phyloP scores from a whole-genome alignment of 2,888 invertebrate species.

The Sphaerophoria rueppellii region DNA sequence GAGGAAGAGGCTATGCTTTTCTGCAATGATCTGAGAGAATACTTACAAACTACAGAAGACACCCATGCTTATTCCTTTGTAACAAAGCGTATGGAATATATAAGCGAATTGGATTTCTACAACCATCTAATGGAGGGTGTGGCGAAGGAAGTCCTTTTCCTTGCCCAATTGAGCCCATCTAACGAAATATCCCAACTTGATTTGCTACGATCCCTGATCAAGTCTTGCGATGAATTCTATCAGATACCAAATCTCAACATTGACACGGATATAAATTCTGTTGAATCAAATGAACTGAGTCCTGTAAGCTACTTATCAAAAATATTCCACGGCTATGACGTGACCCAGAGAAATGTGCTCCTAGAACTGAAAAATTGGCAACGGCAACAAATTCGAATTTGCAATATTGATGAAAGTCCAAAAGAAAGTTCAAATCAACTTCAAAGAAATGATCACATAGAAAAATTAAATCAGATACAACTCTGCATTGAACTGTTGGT shows the following conservation, averaged over 20 bases:
- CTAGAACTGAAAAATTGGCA: conserved; percentile 13
- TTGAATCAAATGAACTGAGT: neutral
- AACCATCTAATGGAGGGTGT: conserved; percentile 9
- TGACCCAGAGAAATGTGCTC: neutral
- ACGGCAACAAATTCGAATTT: neutral
- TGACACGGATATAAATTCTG: neutral
- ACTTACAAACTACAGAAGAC: neutral
- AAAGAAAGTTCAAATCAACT: neutral
- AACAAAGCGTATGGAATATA: neutral
- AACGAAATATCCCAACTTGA: conserved; percentile 3
- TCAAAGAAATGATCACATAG: neutral
- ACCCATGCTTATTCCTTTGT: neutral
- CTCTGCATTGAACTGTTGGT: conserved; percentile 9
- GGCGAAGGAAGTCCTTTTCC: conserved; percentile 3
- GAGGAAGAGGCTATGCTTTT: conserved; percentile 1
- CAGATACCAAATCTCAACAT: conserved; percentile 19
- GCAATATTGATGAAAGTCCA: neutral
- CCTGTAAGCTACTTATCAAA: neutral
- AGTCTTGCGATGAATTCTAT: conserved; percentile 22
- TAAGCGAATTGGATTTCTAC: neutral
- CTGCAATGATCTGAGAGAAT: neutral
- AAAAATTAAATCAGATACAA: conserved; percentile 22
- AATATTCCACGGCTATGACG: neutral
- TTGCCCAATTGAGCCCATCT: neutral
- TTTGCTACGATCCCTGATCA: neutral